A percentile compares a stretch with the other conserved stretches of the same genome.
Conservation (phyloP, 2,797 vertebrate species). For the Pipistrellus pipistrellus region DNA sequence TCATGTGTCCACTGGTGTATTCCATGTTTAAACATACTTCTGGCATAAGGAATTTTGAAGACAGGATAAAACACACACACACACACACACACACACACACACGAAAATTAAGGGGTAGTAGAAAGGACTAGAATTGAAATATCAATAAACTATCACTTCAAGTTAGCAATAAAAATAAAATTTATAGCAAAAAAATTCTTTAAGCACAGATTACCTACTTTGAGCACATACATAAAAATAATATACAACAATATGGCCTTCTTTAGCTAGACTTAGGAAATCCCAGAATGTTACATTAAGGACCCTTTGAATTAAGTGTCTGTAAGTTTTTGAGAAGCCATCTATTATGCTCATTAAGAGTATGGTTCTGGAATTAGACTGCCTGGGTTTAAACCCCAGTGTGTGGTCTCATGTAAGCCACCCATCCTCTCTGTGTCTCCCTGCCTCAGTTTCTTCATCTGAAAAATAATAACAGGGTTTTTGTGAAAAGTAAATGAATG, state of each 20-base stretch:
- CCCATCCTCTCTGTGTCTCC: neutral
- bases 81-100: too few relatives aligned
- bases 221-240: neutral
- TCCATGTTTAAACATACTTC: neutral
- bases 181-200: neutral
- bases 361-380: neutral
- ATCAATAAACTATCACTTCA: neutral
- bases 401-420: neutral
- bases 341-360: neutral
- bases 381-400: neutral
- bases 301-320: neutral
- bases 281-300: neutral
- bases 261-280: constrained; percentile 31
- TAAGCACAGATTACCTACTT: neutral
- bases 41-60: constrained; percentile 23
- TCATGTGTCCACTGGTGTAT: neutral
- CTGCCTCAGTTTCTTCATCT: neutral
- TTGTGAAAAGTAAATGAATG: constrained; percentile 21
- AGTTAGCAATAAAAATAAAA: constrained; percentile 29
- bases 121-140: constrained; percentile 8
- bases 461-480: neutral
- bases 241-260: neutral
- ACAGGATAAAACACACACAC: neutral
- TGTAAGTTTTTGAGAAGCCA: neutral
- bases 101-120: neutral